These are phyloP conservation scores for Melanerpes aurifrons DNA, from an alignment of 2,113 vertebrate species.

Conservation along the genomic window DNA sequence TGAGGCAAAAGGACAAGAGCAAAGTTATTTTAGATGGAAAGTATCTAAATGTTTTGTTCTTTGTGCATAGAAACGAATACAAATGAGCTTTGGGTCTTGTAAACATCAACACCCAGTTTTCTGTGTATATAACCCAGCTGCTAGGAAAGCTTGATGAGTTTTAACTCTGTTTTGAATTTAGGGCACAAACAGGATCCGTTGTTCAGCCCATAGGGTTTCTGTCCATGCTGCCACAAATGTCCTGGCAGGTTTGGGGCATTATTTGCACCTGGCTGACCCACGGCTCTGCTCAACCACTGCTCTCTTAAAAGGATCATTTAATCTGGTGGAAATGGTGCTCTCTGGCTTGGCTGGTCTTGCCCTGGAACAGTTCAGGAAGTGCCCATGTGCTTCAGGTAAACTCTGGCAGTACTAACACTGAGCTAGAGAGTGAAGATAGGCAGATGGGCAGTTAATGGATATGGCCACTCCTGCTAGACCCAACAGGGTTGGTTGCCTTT, in stretches of 20 bases:
- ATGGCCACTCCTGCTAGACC: neutral
- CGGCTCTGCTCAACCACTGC: neutral
- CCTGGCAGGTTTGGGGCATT: neutral
- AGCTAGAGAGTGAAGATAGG: neutral
- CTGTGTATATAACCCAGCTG: neutral
- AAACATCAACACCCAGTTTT: neutral
- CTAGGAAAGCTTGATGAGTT: neutral
- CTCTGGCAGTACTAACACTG: neutral
- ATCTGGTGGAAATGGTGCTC: neutral
- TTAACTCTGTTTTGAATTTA: neutral
- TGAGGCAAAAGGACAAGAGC: neutral
- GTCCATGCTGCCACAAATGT: neutral
- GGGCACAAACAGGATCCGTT: neutral
- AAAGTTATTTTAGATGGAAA: slow-evolving; percentile 27
- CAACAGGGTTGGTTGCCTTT: neutral
- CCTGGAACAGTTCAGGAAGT: neutral
- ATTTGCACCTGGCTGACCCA: neutral
- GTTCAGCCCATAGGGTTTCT: neutral
- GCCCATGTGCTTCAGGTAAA: neutral
- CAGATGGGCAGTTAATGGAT: neutral
- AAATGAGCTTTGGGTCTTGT: neutral
- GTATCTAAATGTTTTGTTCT: slow-evolving; percentile 18
- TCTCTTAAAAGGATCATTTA: neutral
- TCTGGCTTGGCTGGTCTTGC: neutral
- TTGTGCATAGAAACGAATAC: neutral